phyloP scores from a whole-genome alignment of 2,888 invertebrate species.

The Polymixis lichenea region DNA sequence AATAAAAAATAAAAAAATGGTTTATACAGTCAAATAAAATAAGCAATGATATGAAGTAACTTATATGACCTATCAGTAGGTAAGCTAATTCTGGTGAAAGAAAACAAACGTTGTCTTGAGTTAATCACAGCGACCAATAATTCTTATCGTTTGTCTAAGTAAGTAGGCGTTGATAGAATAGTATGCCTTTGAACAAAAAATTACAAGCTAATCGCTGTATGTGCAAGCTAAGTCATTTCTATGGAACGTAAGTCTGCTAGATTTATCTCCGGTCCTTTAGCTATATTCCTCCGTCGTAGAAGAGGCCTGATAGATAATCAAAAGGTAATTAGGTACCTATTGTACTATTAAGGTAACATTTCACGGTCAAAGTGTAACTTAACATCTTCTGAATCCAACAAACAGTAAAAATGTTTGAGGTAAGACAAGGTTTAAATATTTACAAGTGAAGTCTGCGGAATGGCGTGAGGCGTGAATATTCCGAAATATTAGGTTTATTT shows the following conservation, averaged over 20 bases:
- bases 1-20: too few relatives aligned
- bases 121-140: too few relatives aligned
- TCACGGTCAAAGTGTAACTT: background rate
- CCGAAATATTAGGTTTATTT: slow-evolving; percentile 83
- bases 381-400: background rate
- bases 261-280: background rate
- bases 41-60: too few relatives aligned
- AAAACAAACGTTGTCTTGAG: too few relatives aligned
- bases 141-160: too few relatives aligned
- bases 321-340: background rate
- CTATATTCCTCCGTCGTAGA: background rate
- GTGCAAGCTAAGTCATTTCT: background rate
- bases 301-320: background rate
- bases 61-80: too few relatives aligned
- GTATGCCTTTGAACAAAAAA: too few relatives aligned
- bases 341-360: background rate
- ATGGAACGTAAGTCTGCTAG: background rate
- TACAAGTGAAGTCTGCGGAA: slow-evolving; percentile 72
- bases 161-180: too few relatives aligned
- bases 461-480: slow-evolving; percentile 80
- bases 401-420: slow-evolving; percentile 13
- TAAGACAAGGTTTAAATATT: slow-evolving; percentile 72
- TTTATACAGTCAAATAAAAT: too few relatives aligned
- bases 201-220: background rate
- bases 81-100: too few relatives aligned